Percentiles rank a stretch among this genome's conserved stretches.
Evolutionary conservation across 1,140 invertebrate genomes (phyloP).

Genomic region (Brachionus manjavacas): DNA sequence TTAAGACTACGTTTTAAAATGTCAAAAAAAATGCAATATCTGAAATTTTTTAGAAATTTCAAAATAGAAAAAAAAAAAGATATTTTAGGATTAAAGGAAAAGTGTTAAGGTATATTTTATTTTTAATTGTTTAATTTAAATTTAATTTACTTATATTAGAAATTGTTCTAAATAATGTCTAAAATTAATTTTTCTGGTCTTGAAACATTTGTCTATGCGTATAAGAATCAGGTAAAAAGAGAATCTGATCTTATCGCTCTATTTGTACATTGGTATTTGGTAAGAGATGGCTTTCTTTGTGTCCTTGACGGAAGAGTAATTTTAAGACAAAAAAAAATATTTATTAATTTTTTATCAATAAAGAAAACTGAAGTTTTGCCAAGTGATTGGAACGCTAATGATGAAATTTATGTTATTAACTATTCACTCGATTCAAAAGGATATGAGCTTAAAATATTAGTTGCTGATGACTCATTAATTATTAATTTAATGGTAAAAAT

Average conservation of each 20-base stretch:
- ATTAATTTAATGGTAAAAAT: constrained; percentile 7
- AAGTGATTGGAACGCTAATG: not conserved
- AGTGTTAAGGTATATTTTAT: not conserved
- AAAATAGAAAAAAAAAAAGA: not conserved
- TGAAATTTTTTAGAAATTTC: not conserved
- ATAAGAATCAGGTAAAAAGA: constrained; percentile 4
- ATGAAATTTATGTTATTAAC: constrained; percentile 3
- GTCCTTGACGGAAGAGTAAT: constrained; percentile 14
- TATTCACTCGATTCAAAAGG: constrained; percentile 31
- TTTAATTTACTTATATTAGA: not conserved
- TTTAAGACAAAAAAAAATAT: not conserved
- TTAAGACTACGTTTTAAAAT: not conserved
- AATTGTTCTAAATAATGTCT: not conserved
- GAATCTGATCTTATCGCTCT: constrained; percentile 18
- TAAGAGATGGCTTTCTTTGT: not conserved
- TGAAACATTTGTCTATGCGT: not conserved
- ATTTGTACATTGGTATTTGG: constrained; percentile 31
- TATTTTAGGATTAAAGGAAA: not conserved
- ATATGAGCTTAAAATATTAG: not conserved
- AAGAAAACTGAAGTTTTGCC: constrained; percentile 35
- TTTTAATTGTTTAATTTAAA: not conserved
- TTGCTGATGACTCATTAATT: not conserved
- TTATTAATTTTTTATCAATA: no score
- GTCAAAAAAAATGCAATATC: constrained; percentile 23
- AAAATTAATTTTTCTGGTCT: not conserved